These are phyloP conservation scores for Eidolon helvum DNA, from an alignment of 2,113 vertebrate species.

Conservation along the genomic window DNA sequence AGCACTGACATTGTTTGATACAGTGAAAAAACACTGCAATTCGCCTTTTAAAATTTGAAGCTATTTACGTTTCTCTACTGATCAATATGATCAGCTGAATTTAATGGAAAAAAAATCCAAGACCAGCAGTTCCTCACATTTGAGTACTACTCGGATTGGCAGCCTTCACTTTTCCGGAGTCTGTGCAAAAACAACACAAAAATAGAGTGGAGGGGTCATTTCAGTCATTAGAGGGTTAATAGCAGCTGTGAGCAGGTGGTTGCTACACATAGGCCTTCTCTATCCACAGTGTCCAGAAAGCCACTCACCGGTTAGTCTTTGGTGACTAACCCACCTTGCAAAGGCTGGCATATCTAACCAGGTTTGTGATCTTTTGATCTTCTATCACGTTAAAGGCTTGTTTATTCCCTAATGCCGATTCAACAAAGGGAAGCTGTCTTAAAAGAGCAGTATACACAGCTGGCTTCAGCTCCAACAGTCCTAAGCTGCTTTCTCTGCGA, in stretches of 20 bases:
- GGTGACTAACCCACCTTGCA: slow-evolving; percentile 80
- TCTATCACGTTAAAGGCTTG: slow-evolving; percentile 62
- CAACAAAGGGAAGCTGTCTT: slow-evolving; percentile 72
- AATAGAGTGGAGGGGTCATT: slow-evolving; percentile 82
- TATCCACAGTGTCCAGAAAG: slow-evolving; percentile 81
- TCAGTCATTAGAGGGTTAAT: slow-evolving; percentile 84
- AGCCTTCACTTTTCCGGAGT: slow-evolving; percentile 94
- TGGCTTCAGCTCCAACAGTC: slow-evolving; percentile 72
- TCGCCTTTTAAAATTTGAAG: slow-evolving; percentile 89
- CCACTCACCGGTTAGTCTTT: slow-evolving; percentile 74
- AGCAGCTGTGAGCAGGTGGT: slow-evolving; percentile 87
- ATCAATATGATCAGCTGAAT: slow-evolving; percentile 99
- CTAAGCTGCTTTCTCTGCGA: slow-evolving; percentile 82
- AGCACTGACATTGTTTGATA: slow-evolving; percentile 92
- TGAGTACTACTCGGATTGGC: slow-evolving; percentile 91
- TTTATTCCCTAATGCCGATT: slow-evolving; percentile 75
- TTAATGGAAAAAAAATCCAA: slow-evolving; percentile 90
- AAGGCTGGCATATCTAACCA: slow-evolving; percentile 75
- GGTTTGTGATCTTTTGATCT: slow-evolving; percentile 64
- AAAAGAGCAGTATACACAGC: slow-evolving; percentile 80
- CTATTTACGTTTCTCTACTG: slow-evolving; percentile 92
- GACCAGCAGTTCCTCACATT: slow-evolving; percentile 90
- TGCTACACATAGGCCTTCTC: slow-evolving; percentile 85
- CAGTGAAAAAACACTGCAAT: slow-evolving; percentile 98
- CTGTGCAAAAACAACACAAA: slow-evolving; percentile 89